phyloP scores from a whole-genome alignment of 2,113 vertebrate genomes.

The Gymnobelideus leadbeateri region DNA sequence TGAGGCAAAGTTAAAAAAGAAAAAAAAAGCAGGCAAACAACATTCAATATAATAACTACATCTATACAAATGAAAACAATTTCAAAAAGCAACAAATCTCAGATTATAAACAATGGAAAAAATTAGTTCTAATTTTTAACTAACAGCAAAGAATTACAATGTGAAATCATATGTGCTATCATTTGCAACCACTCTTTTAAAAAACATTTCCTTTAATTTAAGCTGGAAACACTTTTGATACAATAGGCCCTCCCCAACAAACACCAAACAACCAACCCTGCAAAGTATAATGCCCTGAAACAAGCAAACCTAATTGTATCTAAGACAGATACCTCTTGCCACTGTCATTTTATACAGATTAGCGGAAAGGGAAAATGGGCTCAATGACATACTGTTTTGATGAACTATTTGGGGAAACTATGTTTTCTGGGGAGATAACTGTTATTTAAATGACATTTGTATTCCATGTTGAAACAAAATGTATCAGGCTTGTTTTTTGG shows the following conservation, averaged over 20 bases:
- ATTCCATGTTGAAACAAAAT: not conserved
- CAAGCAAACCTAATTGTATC: not conserved
- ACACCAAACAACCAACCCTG: not conserved
- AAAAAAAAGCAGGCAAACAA: not conserved
- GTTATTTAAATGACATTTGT: not conserved
- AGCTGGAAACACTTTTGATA: not conserved
- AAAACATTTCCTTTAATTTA: not conserved
- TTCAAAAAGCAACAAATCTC: not conserved
- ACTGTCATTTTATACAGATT: not conserved
- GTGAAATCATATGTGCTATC: not conserved
- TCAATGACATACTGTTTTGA: not conserved
- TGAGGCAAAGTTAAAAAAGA: not conserved
- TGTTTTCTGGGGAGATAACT: not conserved
- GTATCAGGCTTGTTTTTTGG: not conserved
- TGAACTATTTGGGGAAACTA: not conserved
- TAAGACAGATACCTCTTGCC: not conserved
- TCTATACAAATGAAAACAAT: not conserved
- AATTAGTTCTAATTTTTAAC: not conserved
- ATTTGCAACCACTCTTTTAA: not conserved
- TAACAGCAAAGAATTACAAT: not conserved
- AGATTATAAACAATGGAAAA: not conserved
- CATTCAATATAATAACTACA: not conserved
- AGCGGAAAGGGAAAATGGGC: not conserved
- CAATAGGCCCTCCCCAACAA: not conserved
- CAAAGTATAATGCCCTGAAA: not conserved